Conservation (phyloP, 2,797 vertebrate genomes). For the Pangasius mekongensis region DNA sequence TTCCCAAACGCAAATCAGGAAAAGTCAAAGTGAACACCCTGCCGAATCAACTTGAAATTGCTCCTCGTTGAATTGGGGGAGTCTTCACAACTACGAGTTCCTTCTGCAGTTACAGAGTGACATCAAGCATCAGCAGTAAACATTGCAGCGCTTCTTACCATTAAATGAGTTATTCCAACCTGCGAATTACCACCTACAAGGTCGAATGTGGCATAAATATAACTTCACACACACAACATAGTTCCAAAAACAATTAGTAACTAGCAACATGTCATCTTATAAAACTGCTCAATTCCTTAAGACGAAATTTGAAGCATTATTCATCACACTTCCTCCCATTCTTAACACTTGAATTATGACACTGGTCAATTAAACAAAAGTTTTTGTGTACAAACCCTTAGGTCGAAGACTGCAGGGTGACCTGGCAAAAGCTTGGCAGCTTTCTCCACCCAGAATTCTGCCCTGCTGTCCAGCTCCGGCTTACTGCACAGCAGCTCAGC, state of each 20-base stretch:
- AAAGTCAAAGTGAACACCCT: background rate
- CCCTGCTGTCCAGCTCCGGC: constrained; percentile 84
- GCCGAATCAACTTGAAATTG: too few relatives aligned
- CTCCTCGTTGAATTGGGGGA: too few relatives aligned
- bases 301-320: background rate
- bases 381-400: constrained; percentile 81
- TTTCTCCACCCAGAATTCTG: constrained; percentile 95
- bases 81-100: too few relatives aligned
- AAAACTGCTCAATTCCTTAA: background rate
- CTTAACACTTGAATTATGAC: background rate
- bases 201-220: background rate
- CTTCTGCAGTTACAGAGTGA: too few relatives aligned
- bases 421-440: constrained; percentile 90
- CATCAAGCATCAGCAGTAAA: background rate
- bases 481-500: constrained; percentile 91
- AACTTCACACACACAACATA: too few relatives aligned
- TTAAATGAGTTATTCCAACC: background rate
- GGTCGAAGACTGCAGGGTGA: constrained; percentile 84
- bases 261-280: background rate
- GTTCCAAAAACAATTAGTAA: too few relatives aligned
- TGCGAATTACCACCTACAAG: background rate
- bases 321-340: background rate
- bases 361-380: background rate
- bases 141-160: too few relatives aligned
- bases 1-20: too few relatives aligned